Conservation (phyloP, 2,797 vertebrate genomes). For the Spea hammondii region DNA sequence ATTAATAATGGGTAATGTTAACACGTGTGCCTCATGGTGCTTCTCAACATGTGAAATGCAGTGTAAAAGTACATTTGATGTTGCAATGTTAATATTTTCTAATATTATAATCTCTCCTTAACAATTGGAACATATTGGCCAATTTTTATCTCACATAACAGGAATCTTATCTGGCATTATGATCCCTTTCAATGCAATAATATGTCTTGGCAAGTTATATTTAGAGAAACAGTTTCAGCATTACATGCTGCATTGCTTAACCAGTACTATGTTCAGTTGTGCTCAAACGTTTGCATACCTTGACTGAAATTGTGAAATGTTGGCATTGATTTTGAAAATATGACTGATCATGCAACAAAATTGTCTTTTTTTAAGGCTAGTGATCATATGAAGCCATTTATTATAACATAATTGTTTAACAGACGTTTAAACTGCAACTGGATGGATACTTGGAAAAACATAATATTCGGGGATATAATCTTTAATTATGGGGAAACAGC, state of each 20-base stretch:
- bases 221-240: slow-evolving; percentile 33
- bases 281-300: neutral
- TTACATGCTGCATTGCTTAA: slow-evolving; percentile 37
- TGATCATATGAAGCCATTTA: too few relatives aligned
- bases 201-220: slow-evolving; percentile 28
- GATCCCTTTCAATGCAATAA: slow-evolving; percentile 22
- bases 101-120: slow-evolving; percentile 20
- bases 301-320: too few relatives aligned
- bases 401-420: too few relatives aligned
- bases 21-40: neutral
- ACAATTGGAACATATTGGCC: slow-evolving; percentile 29
- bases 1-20: too few relatives aligned
- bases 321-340: too few relatives aligned
- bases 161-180: slow-evolving; percentile 36
- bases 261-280: slow-evolving; percentile 28
- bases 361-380: too few relatives aligned
- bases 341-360: too few relatives aligned
- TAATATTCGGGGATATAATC: too few relatives aligned
- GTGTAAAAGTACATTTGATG: neutral
- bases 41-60: neutral
- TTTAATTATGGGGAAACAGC: too few relatives aligned
- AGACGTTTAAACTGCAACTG: too few relatives aligned
- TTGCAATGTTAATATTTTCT: neutral
- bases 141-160: slow-evolving; percentile 39
- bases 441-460: too few relatives aligned